Base-by-base conservation (phyloP, 2,113 vertebrate genomes). In the Arothron firmamentum region DNA sequence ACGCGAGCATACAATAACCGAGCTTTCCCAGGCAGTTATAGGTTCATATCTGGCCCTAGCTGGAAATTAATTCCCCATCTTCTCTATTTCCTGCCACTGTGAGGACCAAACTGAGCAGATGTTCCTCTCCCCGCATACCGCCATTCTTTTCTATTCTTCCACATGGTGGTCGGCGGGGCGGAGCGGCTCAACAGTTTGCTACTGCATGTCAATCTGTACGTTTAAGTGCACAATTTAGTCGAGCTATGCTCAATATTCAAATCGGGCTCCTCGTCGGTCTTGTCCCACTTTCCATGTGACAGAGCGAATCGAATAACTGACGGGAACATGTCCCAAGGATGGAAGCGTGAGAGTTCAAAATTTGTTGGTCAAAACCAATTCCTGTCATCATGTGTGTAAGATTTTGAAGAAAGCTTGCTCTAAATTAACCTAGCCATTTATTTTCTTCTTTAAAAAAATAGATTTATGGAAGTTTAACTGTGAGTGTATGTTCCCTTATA, bases 81-180 rank as follows among this genome's bases (percentile, higher is more conserved):
- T 75, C 81, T 62, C 62, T 54, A 56, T 75, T 65, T 69, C 49
- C 68, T 78, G 71, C 63, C 65, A 54, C 43, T 52, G 70, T 59
- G 74, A 67, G 67, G 45, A 62, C 43, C 57, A 56, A 76, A 52
- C 47, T 68, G 67, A 78, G 80, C 84, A 88, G 86, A 85, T 88
- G 84, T 85, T 85, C 53, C 53, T 80, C 71, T 69, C 56, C 56
- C 62, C 61, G 70, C 72, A 80, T 81, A 77, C 76, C 81, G 78
- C 68, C 15, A 65, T 65, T 70, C 54, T 71, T 68, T 31, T 41
- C 54, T 42, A 4, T 62, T 79, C 75, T 60, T 77, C 77, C 84
- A 85, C 79, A 84, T 85, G 86, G 81, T 65, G 65, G 72, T 62
- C 55, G 49, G 72, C 61, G 58, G 72, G 72, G 71, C 68, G 74